phyloP scores from a whole-genome alignment of 2,888 invertebrate genomes.

The Heliconius charithonia region DNA sequence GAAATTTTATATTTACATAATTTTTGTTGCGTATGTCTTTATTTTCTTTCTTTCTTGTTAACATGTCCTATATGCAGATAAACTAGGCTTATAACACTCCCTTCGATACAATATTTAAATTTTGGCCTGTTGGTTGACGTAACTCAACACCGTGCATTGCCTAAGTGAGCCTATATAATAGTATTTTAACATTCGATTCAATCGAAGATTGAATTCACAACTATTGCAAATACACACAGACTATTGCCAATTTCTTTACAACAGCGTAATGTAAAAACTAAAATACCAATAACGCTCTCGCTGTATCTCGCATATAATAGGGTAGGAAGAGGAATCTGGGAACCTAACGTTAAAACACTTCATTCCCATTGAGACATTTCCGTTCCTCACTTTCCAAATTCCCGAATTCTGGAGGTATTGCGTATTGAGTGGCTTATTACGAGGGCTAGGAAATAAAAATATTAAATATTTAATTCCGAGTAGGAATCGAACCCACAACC shows the following conservation, averaged over 20 bases:
- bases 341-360: too few species aligned
- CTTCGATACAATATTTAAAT: neutral
- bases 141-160: neutral
- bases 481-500: neutral
- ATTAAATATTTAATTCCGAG: neutral
- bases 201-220: too few species aligned
- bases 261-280: neutral
- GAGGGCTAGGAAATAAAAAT: neutral
- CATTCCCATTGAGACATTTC: too few species aligned
- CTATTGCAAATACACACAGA: neutral
- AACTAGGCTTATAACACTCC: too few species aligned
- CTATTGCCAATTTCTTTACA: neutral
- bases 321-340: too few species aligned
- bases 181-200: neutral
- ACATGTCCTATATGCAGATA: too few species aligned
- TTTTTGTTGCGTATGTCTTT: neutral
- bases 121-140: neutral
- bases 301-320: too few species aligned
- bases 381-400: too few species aligned
- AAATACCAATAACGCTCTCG: neutral
- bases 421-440: neutral
- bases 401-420: too few species aligned
- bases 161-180: neutral
- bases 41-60: neutral
- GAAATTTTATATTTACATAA: constrained; percentile 2